These are phyloP conservation scores for Agriopis leucophaearia DNA, from an alignment of 2,888 invertebrate genomes.

Conservation along the genomic window DNA sequence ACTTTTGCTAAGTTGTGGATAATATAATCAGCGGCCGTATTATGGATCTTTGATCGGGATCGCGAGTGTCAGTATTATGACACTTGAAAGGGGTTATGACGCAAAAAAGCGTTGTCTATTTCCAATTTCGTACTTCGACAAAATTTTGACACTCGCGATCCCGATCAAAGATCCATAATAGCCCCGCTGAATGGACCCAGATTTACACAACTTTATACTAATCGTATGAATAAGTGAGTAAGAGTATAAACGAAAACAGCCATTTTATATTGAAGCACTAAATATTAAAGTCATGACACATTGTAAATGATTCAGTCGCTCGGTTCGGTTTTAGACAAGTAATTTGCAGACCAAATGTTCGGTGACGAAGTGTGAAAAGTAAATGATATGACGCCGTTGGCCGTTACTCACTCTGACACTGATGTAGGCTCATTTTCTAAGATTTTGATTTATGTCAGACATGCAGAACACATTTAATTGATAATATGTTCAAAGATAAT, in stretches of 20 bases:
- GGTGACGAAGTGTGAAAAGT: constrained; percentile 40
- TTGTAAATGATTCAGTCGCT: constrained; percentile 22
- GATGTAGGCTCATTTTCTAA: not conserved
- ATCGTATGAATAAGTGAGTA: too few relatives aligned
- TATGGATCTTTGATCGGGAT: too few relatives aligned
- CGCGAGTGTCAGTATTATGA: too few relatives aligned
- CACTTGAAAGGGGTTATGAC: too few relatives aligned
- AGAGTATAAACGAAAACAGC: not conserved
- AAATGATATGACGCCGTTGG: constrained; percentile 24
- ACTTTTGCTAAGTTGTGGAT: too few relatives aligned
- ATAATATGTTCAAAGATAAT: too few relatives aligned
- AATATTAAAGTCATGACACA: constrained; percentile 10
- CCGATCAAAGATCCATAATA: too few relatives aligned
- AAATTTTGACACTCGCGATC: too few relatives aligned
- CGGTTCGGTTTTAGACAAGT: constrained; percentile 35
- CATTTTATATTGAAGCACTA: not conserved
- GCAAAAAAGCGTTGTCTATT: too few relatives aligned
- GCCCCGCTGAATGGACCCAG: not conserved
- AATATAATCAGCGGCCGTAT: too few relatives aligned
- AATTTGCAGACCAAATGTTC: constrained; percentile 51
- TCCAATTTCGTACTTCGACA: too few relatives aligned
- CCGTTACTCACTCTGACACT: constrained; percentile 11
- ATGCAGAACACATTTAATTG: not conserved
- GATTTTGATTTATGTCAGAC: constrained; percentile 3
- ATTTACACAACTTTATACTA: constrained; percentile 3